Conservation (phyloP, 1,140 invertebrate genomes). For the Vollenhovia emeryi region DNA sequence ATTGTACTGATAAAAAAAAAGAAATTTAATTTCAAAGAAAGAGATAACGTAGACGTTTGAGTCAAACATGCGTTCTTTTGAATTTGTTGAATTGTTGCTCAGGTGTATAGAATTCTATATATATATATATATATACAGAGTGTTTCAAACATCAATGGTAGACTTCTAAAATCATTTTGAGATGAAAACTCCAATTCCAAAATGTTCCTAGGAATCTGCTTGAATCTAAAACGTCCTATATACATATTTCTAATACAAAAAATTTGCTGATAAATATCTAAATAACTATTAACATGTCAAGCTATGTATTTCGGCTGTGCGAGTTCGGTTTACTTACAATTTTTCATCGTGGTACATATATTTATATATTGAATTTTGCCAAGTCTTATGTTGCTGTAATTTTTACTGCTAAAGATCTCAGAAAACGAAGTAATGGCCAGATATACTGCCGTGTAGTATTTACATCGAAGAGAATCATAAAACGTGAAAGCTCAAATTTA, state of each 20-base stretch:
- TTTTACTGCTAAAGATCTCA: constrained; percentile 42
- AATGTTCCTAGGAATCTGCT: background rate
- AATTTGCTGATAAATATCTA: constrained; percentile 20
- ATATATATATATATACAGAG: too few species aligned
- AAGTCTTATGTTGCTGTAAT: background rate
- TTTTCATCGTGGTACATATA: constrained; percentile 18
- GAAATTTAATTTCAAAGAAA: constrained; percentile 7
- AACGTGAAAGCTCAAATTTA: background rate
- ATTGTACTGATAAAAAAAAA: constrained; percentile 26
- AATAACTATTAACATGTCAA: background rate
- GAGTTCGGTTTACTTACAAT: constrained; percentile 16
- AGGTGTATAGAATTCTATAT: background rate
- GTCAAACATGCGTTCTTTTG: background rate
- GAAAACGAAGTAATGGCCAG: constrained; percentile 6
- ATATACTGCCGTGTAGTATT: constrained; percentile 22
- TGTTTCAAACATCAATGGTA: background rate
- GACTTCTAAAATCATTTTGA: background rate
- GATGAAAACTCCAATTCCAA: background rate
- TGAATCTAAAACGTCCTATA: background rate
- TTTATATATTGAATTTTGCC: constrained; percentile 6
- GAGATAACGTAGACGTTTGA: background rate
- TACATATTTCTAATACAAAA: background rate
- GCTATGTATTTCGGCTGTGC: constrained; percentile 29
- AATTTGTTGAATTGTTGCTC: constrained; percentile 39
- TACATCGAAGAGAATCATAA: background rate